Evolutionary conservation across 2,113 vertebrate species (phyloP), one percentile per base, ranked within the genome.

Genomic region (Tragelaphus buxtoni): DNA sequence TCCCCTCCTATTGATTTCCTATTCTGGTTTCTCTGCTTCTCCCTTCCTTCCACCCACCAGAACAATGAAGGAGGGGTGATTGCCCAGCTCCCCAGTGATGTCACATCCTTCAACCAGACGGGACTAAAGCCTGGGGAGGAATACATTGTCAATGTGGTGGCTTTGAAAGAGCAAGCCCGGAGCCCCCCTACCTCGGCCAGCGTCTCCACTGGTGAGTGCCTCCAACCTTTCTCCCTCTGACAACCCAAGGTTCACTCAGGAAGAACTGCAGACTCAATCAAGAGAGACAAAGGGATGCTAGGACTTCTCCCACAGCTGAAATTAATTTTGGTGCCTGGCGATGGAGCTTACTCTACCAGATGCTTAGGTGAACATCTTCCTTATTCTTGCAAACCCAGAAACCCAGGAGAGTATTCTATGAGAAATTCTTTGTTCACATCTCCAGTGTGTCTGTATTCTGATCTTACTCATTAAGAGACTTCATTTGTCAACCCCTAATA

Each of bases 51-150:
- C 1, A 13, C 56, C 53, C 5, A 74, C 51, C 97, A 99, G 99
- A 99, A 99, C 93, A 99, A 99, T 1, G 99, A 99, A 96, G 99
- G 99, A 9, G 99, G 99, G 2, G 99, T 99, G 98, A 99, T 99
- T 0, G 99, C 99, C 17, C 99, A 99, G 98, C 99, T 99, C 39
- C 99, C 99, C 96, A 99, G 99, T 94, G 99, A 99, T 0, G 99
- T 99, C 90, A 99, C 99, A 17, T 99, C 99, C 45, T 99, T 99
- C 98, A 99, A 99, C 96, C 99, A 99, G 98, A 99, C 99, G 0
- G 99, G 99, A 6, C 98, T 99, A 84, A 99, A 99, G 92, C 99
- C 99, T 0, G 99, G 99, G 4, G 99, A 99, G 16, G 99, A 99
- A 93, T 99, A 99, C 96, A 99, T 99, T 0, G 99, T 99, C 69